Evolutionary conservation across 2,888 invertebrate species (phyloP).

Genomic region (Heterodera filipjevi): DNA sequence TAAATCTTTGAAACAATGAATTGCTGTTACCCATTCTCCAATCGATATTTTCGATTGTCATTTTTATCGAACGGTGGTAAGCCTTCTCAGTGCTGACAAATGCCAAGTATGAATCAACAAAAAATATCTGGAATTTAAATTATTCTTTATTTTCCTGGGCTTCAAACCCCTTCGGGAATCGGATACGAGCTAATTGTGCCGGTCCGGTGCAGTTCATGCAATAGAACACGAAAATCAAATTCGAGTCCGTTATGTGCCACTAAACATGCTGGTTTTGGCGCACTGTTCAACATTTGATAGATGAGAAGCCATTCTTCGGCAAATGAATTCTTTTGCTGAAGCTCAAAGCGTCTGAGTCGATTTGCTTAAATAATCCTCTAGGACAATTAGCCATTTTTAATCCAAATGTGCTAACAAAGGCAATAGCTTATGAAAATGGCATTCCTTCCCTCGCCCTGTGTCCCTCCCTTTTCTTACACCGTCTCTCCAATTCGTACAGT

Average conservation of each 20-base stretch:
- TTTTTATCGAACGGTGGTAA: conserved; percentile 33
- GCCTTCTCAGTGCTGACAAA: conserved; percentile 47
- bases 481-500: conserved; percentile 41
- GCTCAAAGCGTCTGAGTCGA: conserved; percentile 36
- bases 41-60: conserved; percentile 10
- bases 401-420: no score
- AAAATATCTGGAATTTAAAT: conserved; percentile 41
- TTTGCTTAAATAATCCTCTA: conserved; percentile 38
- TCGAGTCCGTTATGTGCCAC: conserved; percentile 41
- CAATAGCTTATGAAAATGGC: no score
- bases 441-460: neutral
- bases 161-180: conserved; percentile 33
- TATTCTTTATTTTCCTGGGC: no score
- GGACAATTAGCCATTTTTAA: no score
- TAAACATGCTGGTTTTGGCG: conserved; percentile 46
- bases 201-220: conserved; percentile 50
- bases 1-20: no score
- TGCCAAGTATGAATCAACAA: conserved; percentile 52
- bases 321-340: conserved; percentile 47
- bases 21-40: conserved; percentile 18
- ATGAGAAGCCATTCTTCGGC: conserved; percentile 48
- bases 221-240: conserved; percentile 54
- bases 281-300: conserved; percentile 43
- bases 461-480: no score
- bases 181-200: conserved; percentile 31